Evolutionary conservation across 2,113 vertebrate species (phyloP).

Genomic region (Perca fluviatilis): DNA sequence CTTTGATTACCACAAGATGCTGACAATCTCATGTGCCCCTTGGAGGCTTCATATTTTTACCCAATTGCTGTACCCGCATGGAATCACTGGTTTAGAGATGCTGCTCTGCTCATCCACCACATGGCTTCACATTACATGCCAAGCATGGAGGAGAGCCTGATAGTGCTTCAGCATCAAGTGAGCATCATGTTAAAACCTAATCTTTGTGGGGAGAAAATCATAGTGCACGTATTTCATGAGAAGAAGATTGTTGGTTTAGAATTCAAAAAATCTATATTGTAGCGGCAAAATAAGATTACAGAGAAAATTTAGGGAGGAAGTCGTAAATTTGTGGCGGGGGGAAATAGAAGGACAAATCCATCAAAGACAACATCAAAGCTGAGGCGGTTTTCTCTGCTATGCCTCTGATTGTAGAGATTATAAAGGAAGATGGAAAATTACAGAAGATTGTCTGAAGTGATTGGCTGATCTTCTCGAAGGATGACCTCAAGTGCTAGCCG

Average conservation of each 20-base stretch:
- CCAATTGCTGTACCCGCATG: constrained; percentile 54
- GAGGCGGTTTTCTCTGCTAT: constrained; percentile 63
- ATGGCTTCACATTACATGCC: constrained; percentile 64
- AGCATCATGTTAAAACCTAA: constrained; percentile 45
- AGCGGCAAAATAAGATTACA: constrained; percentile 65
- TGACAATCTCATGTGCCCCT: constrained; percentile 52
- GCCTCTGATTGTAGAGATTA: constrained; percentile 80
- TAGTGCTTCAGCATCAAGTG: constrained; percentile 35
- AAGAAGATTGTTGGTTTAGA: constrained; percentile 56
- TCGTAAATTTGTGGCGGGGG: constrained; percentile 36
- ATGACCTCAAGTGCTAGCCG: constrained; percentile 79
- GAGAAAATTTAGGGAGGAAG: constrained; percentile 41
- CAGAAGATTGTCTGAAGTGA: constrained; percentile 76
- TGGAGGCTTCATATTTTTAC: constrained; percentile 58
- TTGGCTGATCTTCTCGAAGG: constrained; percentile 70
- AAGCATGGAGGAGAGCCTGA: constrained; percentile 28
- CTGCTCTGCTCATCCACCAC: constrained; percentile 31
- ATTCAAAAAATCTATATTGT: constrained; percentile 75
- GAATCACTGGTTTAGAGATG: constrained; percentile 26
- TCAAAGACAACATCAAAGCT: constrained; percentile 67
- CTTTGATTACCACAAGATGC: constrained; percentile 64
- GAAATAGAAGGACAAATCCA: constrained; percentile 53
- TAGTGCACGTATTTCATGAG: constrained; percentile 11
- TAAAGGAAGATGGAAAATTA: constrained; percentile 76
- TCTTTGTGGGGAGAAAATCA: constrained; percentile 24